Base-by-base conservation (phyloP, 1,140 invertebrate species). In the Cherax destructor region DNA sequence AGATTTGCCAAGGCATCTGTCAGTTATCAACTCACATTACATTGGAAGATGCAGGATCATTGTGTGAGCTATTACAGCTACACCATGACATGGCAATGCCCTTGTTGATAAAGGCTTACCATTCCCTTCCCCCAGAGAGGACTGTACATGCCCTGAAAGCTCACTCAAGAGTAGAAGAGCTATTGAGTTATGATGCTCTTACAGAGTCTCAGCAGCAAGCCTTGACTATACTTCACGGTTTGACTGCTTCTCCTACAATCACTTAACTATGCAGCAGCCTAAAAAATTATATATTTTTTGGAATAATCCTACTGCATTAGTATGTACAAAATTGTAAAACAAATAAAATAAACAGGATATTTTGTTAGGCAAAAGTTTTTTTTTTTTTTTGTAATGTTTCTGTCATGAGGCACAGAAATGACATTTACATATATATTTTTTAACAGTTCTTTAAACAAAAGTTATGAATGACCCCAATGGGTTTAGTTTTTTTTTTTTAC, bases 61-160 rank as follows among this genome's bases (percentile, higher is more conserved):
- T 93, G 69, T 76, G 90, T 89, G 87, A 93, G 80, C 92, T 92
- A 61, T 61, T 94, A 83, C 88, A 91, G 80, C 18, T 92, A 74
- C 88, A 93, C 92, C 77, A 91, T 80, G 86, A 93, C 69, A 88
- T 91, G 87, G 92, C 88, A 52, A 86, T 49, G 24, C 91, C 88
- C 2, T 83, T 88, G 47, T 69, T 93, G 86, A 76, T 65, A 30
- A 85, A 87, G 78, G 92, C 92, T 21, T 83, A 92, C 79, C 56
- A 61, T 3, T 87, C 84, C 7, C 92, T 92, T 10, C 92, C 92
- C 1, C 92, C 92, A 4, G 89, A 91, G 47, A 56, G 89, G 16
- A 80, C 89, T 16, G 81, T 72, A 13, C 81, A 85, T 30, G 83
- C 83, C n/a, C 89, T 91, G 1, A 59, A 78, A 52, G 89, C 89